Base-by-base conservation (phyloP, 23 tunicate species). In the Botrylloides violaceus region DNA sequence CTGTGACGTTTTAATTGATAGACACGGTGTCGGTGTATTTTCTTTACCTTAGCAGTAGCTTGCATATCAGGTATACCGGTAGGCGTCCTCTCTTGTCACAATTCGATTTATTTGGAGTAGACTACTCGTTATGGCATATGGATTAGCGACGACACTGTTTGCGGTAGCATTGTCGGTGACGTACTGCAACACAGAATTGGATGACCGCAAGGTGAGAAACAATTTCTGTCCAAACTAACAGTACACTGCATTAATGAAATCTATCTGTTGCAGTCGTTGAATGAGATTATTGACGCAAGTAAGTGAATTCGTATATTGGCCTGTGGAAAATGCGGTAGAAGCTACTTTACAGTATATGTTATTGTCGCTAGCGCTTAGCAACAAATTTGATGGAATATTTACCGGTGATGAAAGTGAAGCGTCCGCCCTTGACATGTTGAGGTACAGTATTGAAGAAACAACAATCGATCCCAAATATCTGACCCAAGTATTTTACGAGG, bases 271-370 rank as follows among this genome's bases (percentile, higher is more conserved):
- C 74, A 36, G 74, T 68, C 58, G 18, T 26, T 68, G 58, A 35
- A 68, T 37, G 74, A 68, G 57, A 32, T 68, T 26, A 68, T 68
- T 9, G 74, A 68, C 37, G 74, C 74, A 68, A 68, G 74, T 68
- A 68, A 68, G 74, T 19, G 9, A 39, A 20, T 18, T 68, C 37
- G 36, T 29, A 33, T 21, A 65, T 33, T 60, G 30, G 29, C 19
- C 32, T 23, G n/a, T 24, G 1, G n/a, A 23, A 0, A 0, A 0
- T 28, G 18, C 15, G 19, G n/a, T 25, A 20, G 29, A 60, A 18
- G 0, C 15, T 29, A 43, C 31, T 32, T 24, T 12, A 30, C 0
- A 7, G 0, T 65, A 9, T 65, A 23, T 65, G 19, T 12, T 59
- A 5, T 6, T 18, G 7, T 22, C 4, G 32, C 3, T 9, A 63